Base-by-base conservation (phyloP, 2,797 vertebrate genomes). In the Bovichtus diacanthus region DNA sequence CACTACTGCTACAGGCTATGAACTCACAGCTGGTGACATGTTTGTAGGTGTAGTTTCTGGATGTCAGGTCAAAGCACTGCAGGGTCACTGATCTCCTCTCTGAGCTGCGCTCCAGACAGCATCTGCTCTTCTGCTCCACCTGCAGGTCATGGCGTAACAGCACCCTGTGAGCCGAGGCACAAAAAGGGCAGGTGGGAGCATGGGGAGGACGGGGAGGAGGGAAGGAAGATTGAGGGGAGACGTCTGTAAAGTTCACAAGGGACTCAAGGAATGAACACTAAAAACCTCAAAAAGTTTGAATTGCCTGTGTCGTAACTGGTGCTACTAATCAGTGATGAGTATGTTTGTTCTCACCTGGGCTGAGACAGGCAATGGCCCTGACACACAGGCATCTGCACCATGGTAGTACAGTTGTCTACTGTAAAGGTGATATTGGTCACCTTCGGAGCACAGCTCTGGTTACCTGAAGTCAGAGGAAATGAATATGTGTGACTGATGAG, bases 1-100 rank as follows among this genome's bases (percentile, higher is more conserved):
- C n/a, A n/a, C n/a, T n/a, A n/a, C n/a, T n/a, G 0, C 9, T 8
- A 0, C 87, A 89, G n/a, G 3, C 9, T 66, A 7, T 59, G 69
- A 91, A 94, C 41, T 77, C 51, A 46, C 94, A 95, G 63, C 74
- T n/a, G 10, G 75, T 92, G 75, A 94, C 70, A 6, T 94, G 92
- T 47, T 36, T 69, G 82, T 94, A 93, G 21, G 5, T 0, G 49
- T 79, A 74, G 0, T 3, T 29, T 64, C 50, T 82, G 23, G 7
- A 29, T 0, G 70, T 46, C 29, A 9, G 53, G 53, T 85, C 63
- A 0, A 8, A 27, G 59, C 94, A 95, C 2, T 12, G 69, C 79
- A 94, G 71, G 16, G 46, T 78, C 54, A 91, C 56, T 0, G 0
- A 0, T 34, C 67, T 90, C 36, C 2, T 73, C 74, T 90, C 83